Evolutionary conservation across 2,888 invertebrate species (phyloP).

Genomic region (Coelopa pilipes): DNA sequence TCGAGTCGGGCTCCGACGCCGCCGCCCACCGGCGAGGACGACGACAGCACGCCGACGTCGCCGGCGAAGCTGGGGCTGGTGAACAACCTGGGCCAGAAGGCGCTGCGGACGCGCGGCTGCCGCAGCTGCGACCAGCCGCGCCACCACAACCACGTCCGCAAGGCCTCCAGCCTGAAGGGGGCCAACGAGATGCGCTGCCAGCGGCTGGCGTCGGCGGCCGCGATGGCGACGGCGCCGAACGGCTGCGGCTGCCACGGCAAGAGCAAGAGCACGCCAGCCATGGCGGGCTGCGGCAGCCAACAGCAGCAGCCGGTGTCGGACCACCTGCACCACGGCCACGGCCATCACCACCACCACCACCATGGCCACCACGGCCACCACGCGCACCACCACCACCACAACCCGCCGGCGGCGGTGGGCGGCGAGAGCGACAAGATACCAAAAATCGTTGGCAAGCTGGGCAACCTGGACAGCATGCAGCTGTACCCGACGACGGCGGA

Average conservation of each 20-base stretch:
- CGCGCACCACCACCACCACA: conserved; percentile 33
- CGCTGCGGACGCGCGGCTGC: conserved; percentile 37
- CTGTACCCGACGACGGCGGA: conserved; percentile 37
- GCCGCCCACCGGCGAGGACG: conserved; percentile 62
- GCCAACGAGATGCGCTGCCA: conserved; percentile 52
- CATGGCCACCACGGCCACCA: conserved; percentile 40
- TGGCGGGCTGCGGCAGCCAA: conserved; percentile 42
- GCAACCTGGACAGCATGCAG: conserved; percentile 58
- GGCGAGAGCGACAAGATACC: conserved; percentile 66
- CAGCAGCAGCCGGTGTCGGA: conserved; percentile 35
- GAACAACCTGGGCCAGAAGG: conserved; percentile 51
- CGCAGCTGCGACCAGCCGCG: conserved; percentile 57
- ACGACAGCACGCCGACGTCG: conserved; percentile 57
- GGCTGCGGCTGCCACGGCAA: conserved; percentile 47
- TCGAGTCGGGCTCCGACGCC: conserved; percentile 62
- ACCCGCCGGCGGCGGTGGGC: conserved; percentile 38
- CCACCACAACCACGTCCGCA: conserved; percentile 52
- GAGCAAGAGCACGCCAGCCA: conserved; percentile 60
- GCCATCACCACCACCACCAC: conserved; percentile 39
- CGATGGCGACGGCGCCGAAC: conserved; percentile 38
- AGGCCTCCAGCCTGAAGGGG: conserved; percentile 59
- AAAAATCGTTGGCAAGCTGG: conserved; percentile 67
- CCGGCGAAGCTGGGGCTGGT: conserved; percentile 56
- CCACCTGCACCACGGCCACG: conserved; percentile 24
- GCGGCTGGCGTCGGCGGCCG: not conserved